Percentiles rank a stretch among this genome's conserved stretches.
phyloP scores from a whole-genome alignment of 53 echinoderm and acorn worm genomes.

The Hippasteria phrygiana region DNA sequence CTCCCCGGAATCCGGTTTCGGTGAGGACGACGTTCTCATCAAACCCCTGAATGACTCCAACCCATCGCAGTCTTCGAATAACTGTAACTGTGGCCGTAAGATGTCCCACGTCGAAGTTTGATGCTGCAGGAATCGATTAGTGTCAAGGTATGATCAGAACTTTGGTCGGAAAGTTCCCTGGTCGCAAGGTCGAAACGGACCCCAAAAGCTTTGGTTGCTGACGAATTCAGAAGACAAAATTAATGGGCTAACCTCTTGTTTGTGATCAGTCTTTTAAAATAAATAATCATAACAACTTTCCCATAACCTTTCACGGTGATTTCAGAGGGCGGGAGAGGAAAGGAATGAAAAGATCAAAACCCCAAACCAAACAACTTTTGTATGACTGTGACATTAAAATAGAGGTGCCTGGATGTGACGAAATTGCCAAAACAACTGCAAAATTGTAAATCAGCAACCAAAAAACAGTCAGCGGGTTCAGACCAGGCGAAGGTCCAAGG shows the following conservation, averaged over 20 bases:
- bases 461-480: neutral
- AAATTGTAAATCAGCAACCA: neutral
- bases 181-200: neutral
- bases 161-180: conserved; percentile 2
- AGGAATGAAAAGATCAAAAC: too few species aligned
- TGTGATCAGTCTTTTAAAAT: neutral
- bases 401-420: neutral
- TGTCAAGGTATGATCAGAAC: neutral
- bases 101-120: conserved; percentile 52
- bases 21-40: conserved; percentile 45
- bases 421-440: neutral
- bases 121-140: conserved; percentile 8
- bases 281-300: neutral
- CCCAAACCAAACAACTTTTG: too few species aligned
- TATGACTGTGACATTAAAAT: too few species aligned
- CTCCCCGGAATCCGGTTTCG: conserved; percentile 46
- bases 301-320: neutral
- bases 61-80: conserved; percentile 30
- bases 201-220: neutral
- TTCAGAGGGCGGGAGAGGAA: too few species aligned
- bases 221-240: neutral
- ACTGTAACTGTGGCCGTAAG: conserved; percentile 38
- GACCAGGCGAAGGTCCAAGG: neutral
- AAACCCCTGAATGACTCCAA: neutral
- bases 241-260: neutral